Evolutionary conservation across 2,797 vertebrate species (phyloP).

Genomic region (Garrulus glandarius): DNA sequence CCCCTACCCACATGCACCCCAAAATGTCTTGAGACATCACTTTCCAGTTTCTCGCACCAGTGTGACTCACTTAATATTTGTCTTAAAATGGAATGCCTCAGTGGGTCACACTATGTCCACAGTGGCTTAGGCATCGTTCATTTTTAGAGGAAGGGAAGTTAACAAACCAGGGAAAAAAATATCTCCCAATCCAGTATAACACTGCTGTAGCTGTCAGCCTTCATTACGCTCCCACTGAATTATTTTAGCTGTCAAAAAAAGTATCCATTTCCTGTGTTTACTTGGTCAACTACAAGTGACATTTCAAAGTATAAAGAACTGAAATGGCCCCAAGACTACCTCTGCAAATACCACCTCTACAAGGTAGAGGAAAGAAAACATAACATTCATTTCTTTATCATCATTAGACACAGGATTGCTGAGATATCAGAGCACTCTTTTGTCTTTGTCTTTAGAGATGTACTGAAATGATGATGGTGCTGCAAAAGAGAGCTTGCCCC

Average conservation of each 20-base stretch:
- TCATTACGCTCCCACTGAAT: neutral
- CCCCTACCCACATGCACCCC: neutral
- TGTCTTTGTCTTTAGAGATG: neutral
- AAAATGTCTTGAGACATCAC: fast-evolving
- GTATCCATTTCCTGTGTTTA: neutral
- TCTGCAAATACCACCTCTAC: neutral
- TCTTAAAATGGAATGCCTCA: neutral
- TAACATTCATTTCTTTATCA: neutral
- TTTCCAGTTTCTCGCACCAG: neutral
- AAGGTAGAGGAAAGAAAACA: neutral
- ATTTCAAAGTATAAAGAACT: neutral
- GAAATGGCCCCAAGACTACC: fast-evolving
- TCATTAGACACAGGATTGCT: neutral
- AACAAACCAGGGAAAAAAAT: neutral
- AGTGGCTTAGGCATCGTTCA: neutral
- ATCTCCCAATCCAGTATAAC: neutral
- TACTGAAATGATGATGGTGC: neutral
- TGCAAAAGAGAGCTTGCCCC: neutral
- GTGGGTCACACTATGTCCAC: neutral
- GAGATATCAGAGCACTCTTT: neutral
- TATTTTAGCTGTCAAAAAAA: neutral
- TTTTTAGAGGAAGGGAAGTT: neutral
- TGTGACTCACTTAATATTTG: neutral
- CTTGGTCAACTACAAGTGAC: neutral
- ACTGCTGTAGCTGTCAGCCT: neutral